Evolutionary conservation across 2,113 vertebrate species (phyloP), one percentile per base, ranked within the genome.

Genomic region (Burhinus oedicnemus): DNA sequence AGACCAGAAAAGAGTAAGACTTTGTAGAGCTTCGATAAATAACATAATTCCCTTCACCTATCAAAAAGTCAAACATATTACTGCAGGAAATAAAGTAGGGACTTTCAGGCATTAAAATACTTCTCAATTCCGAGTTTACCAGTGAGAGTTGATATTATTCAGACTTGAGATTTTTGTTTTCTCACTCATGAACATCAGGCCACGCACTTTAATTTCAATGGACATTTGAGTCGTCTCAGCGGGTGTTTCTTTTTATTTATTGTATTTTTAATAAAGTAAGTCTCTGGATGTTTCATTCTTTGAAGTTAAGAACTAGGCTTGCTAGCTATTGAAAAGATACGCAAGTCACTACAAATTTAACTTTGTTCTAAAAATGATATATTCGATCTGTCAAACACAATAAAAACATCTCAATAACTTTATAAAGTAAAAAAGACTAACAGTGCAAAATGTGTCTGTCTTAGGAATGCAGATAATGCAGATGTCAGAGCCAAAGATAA

Each of bases 271-370:
- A 70, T 81, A 80, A 81, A 58, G 9, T 47, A 25, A 88, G 4
- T 88, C 61, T 90, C 71, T 90, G 47, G 36, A 82, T 58, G 22
- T 61, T 96, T 95, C 40, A 57, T 75, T 84, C 15, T 95, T 89
- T 90, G 40, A 95, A 77, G 25, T 75, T 92, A 60, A 75, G 19
- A 90, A 62, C 26, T 61, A 89, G 40, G 22, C 26, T 94, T 81
- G 6, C 17, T 64, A 89, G 6, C 9, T 88, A 47, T 34, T 89
- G 47, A 74, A 93, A 95, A 95, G 20, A 62, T n/a, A 60, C 2
- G 9, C 7, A 15, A 75, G 51, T 91, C 61, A 78, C 32, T 82
- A 42, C 6, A 83, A 89, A 94, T 93, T 90, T 93, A 75, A 40
- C 25, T 78, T 64, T 69, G 64, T 42, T 95, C 58, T 94, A 83